Base-by-base conservation (phyloP, 2,888 invertebrate genomes). In the Agrenia bidenticulata region DNA sequence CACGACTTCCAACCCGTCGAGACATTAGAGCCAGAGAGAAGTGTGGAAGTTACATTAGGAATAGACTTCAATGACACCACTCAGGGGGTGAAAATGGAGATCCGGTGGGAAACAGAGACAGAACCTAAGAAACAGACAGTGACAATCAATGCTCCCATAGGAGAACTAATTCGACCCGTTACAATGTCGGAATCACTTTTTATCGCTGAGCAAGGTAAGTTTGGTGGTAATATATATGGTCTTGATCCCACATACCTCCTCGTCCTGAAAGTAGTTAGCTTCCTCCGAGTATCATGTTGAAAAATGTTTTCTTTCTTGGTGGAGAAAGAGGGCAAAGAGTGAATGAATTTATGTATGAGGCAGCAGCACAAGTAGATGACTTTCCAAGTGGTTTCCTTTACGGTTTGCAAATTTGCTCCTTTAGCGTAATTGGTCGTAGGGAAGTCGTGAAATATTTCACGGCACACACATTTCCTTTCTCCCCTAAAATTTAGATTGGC, bases 61-160 rank as follows among this genome's bases (percentile, higher is more conserved):
- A 86, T 96, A 2, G 93, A 95, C 82, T 95, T 94, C 81, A 92
- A 92, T 67, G 96, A 96, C 80, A 90, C 93, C 19, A 93, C 90
- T 59, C 93, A 95, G 79, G 87, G 93, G 0, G 88, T 92, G 1
- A 87, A 87, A 70, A 89, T 95, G 79, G 89, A 90, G 77, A 83
- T 95, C 57, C 80, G 83, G 45, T 87, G 88, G 76, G 86, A 84
- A 60, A 79, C 83, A 73, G 87, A 76, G 76, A 32, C 77, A 69
- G 21, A 78, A 74, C 32, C 76, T 76, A 51, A 76, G 71, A 50
- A 79, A 77, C 63, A 77, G 72, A 69, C 63, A 21, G 79, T 84
- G 19, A 79, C 80, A 37, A 79, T 96, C 57, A 89, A 89, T 75
- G 89, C 94, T 7, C 88, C 89, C 0, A 87, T 95, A 54, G 96